Evolutionary conservation across 2,113 vertebrate species (phyloP), one percentile per base, ranked within the genome.

Genomic region (Alectura lathami): DNA sequence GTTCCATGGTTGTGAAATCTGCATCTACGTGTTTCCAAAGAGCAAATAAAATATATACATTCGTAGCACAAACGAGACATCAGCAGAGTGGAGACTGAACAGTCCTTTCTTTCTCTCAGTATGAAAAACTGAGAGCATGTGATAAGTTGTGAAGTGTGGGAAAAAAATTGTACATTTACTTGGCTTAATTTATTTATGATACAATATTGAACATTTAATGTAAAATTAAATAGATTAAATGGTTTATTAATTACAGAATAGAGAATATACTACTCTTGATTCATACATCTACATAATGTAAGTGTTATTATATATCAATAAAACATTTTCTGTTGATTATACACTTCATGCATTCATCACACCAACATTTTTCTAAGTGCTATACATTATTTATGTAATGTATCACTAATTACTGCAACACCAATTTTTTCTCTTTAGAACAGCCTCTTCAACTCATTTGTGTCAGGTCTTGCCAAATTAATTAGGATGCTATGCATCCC

Each of bases 321-420:
- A 97, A 94, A 84, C 62, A 94, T 95, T 94, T 94, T 88, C 56
- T 85, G 70, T 84, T 96, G 89, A 93, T 97, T 69, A 92, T 83
- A 70, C 74, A 75, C 75, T 92, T 95, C 42, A 92, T 48, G 68
- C 91, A 91, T 93, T 96, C 75, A 96, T 95, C 91, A 90, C 72
- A 90, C 34, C 92, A 94, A 93, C 48, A 86, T 90, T 97, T 94
- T 94, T 77, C 78, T 83, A 86, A 92, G 86, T 76, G 57, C 13
- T 92, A 54, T 96, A 84, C 82, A 95, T 95, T 96, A 97, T 97
- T 97, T 92, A 96, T 95, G 62, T 32, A 85, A 90, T 70, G 34
- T 84, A 68, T 83, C 42, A 17, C 88, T 90, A 93, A 95, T 95
- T 90, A 94, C 62, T 63, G 78, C 43, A 84, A 91, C 15, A 86